phyloP scores from a whole-genome alignment of 2,113 vertebrate species.

The Puma concolor region DNA sequence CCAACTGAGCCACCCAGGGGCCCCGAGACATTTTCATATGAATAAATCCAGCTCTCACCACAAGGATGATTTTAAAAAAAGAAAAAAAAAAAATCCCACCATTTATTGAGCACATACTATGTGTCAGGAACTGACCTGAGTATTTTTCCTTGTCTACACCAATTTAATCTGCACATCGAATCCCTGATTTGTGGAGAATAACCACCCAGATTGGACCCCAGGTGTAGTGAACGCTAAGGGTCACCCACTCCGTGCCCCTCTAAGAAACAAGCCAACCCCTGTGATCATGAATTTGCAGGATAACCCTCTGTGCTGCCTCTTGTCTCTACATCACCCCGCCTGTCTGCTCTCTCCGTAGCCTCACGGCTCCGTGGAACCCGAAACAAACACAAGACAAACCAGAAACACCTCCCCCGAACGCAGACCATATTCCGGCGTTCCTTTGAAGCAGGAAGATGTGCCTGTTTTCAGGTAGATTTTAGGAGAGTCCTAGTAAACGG shows the following conservation, averaged over 20 bases:
- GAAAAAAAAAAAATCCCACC: neutral
- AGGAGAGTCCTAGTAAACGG: slow-evolving; percentile 78
- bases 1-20: no score
- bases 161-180: neutral
- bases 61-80: neutral
- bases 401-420: neutral
- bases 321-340: neutral
- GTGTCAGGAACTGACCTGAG: neutral
- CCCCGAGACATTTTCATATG: neutral
- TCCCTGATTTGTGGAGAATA: neutral
- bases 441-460: neutral
- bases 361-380: no score
- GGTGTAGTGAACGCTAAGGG: neutral
- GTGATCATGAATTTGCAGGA: no score
- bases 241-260: neutral
- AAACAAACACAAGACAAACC: neutral
- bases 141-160: neutral
- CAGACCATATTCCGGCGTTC: neutral
- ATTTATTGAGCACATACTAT: neutral
- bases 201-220: no score
- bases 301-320: neutral
- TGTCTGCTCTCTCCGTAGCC: neutral
- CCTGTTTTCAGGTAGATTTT: slow-evolving; percentile 41
- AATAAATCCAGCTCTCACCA: neutral
- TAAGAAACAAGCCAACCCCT: neutral